Evolutionary conservation across 2,113 vertebrate genomes (phyloP).

Genomic region (Scopus umbretta): DNA sequence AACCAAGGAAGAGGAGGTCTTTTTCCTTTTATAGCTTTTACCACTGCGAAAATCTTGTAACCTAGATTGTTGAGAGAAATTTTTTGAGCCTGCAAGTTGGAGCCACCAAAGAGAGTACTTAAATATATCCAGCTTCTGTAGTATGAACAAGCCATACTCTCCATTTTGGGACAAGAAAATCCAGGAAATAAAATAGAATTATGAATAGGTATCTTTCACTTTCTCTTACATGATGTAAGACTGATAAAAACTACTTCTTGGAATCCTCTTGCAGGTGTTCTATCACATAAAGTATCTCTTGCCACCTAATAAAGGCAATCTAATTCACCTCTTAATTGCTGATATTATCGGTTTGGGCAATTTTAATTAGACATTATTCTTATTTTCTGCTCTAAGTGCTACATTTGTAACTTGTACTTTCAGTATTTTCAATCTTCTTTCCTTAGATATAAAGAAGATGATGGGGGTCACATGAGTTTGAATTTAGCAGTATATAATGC

Average conservation of each 20-base stretch:
- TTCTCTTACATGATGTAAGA: not conserved
- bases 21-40: not conserved
- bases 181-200: not conserved
- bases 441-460: conserved; percentile 73
- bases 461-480: conserved; percentile 70
- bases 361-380: not conserved
- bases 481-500: conserved; percentile 77
- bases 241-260: not conserved
- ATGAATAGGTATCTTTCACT: not conserved
- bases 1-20: not conserved
- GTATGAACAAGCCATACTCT: not conserved
- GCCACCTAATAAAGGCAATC: not conserved
- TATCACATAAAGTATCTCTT: not conserved
- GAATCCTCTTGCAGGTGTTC: not conserved
- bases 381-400: not conserved
- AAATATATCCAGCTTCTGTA: not conserved
- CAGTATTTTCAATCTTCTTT: not conserved
- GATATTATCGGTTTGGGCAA: not conserved
- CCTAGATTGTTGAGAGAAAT: not conserved
- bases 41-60: not conserved
- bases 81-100: not conserved
- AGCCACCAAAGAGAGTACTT: not conserved
- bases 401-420: not conserved
- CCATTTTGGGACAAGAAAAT: not conserved
- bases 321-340: not conserved